Evolutionary conservation across 2,888 invertebrate genomes (phyloP).

Genomic region (Deroplatys truncata): DNA sequence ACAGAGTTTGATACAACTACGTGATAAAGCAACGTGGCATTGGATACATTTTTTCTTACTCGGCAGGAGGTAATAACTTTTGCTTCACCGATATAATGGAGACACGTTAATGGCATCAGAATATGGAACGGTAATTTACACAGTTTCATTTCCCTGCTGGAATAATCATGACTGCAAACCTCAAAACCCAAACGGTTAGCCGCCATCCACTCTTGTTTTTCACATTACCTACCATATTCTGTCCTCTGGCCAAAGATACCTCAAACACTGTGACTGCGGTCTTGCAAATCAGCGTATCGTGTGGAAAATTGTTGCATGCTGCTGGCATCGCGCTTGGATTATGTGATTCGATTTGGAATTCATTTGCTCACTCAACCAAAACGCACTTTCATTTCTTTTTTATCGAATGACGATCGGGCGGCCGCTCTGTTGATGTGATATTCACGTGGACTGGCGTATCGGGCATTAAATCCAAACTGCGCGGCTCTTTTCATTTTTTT

Average conservation of each 20-base stretch:
- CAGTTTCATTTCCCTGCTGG: background rate
- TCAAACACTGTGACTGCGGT: background rate
- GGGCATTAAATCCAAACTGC: background rate
- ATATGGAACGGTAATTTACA: background rate
- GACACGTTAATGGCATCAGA: background rate
- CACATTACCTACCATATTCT: no score
- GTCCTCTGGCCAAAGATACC: background rate
- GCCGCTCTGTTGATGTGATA: background rate
- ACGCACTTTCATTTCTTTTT: background rate
- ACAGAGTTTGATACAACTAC: no score
- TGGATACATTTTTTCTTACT: background rate
- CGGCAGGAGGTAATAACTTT: background rate
- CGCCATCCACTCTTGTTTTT: background rate
- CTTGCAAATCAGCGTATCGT: background rate
- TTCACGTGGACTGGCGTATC: background rate
- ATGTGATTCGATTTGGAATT: background rate
- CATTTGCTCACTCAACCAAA: background rate
- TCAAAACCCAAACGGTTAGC: background rate
- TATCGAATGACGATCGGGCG: background rate
- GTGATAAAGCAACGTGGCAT: no score
- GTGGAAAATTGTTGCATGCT: background rate
- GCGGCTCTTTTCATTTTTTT: background rate
- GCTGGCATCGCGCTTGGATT: no score
- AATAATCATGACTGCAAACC: background rate
- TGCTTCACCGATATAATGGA: background rate